Conservation (phyloP, 2,797 vertebrate species). For the Myotis daubentonii region DNA sequence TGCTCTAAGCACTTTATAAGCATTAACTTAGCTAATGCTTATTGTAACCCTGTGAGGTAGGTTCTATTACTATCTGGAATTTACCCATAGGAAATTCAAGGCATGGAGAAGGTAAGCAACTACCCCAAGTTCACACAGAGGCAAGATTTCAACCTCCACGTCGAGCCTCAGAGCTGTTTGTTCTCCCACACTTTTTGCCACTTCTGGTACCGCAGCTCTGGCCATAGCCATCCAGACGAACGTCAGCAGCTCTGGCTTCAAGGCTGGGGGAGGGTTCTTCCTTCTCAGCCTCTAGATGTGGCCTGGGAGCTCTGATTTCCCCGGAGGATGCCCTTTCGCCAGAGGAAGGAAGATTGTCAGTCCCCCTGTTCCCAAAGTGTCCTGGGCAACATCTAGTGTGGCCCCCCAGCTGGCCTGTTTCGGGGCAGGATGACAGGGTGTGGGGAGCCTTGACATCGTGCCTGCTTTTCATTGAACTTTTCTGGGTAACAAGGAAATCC, state of each 20-base stretch:
- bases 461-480: neutral
- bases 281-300: neutral
- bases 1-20: neutral
- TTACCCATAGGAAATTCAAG: neutral
- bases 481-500: neutral
- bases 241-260: neutral
- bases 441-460: neutral
- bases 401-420: neutral
- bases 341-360: neutral
- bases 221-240: neutral
- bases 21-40: neutral
- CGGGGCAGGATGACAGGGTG: neutral
- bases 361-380: neutral
- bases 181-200: neutral
- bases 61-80: neutral
- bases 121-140: neutral
- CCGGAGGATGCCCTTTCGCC: neutral
- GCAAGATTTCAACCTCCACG: neutral
- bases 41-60: neutral
- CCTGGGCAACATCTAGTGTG: accelerated
- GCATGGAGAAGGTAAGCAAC: neutral
- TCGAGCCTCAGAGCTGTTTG: neutral
- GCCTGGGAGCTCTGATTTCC: neutral
- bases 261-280: neutral
- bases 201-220: neutral